phyloP scores from a whole-genome alignment of 2,888 invertebrate species.

The Formica aserva region DNA sequence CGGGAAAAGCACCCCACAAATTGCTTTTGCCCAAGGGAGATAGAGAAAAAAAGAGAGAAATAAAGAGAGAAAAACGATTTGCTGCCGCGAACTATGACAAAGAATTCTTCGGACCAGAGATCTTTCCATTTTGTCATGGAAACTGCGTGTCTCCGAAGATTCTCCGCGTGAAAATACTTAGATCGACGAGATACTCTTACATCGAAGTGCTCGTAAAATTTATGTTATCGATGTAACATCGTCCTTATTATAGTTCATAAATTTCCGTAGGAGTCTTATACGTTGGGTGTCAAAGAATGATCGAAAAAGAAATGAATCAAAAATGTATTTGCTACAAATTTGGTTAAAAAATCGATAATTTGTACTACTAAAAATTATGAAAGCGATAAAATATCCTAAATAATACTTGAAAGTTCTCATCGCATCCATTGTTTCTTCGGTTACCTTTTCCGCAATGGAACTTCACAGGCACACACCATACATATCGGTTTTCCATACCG shows the following conservation, averaged over 20 bases:
- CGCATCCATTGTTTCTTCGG: background rate
- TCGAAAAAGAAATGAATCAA: background rate
- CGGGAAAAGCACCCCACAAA: conserved; percentile 44
- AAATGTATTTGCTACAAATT: conserved; percentile 28
- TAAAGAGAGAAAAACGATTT: conserved; percentile 11
- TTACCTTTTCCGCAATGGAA: conserved; percentile 23
- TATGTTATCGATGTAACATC: conserved; percentile 29
- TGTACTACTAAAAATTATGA: conserved; percentile 3
- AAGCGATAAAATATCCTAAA: background rate
- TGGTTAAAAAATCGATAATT: background rate
- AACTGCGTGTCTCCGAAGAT: background rate
- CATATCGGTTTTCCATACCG: conserved; percentile 48
- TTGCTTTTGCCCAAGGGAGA: conserved; percentile 21
- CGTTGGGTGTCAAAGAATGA: background rate
- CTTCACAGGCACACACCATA: conserved; percentile 2
- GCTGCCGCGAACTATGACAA: conserved; percentile 23
- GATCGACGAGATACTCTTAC: conserved; percentile 2
- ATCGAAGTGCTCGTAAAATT: background rate
- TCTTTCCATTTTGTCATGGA: background rate
- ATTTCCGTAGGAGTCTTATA: conserved; percentile 1
- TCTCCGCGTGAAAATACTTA: background rate
- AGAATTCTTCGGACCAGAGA: conserved; percentile 18
- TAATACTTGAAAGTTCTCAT: background rate
- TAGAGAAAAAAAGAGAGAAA: background rate
- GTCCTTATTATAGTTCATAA: conserved; percentile 15